phyloP scores from a whole-genome alignment of 35 echinoderm and acorn worm species.

The Chiridota heheva region DNA sequence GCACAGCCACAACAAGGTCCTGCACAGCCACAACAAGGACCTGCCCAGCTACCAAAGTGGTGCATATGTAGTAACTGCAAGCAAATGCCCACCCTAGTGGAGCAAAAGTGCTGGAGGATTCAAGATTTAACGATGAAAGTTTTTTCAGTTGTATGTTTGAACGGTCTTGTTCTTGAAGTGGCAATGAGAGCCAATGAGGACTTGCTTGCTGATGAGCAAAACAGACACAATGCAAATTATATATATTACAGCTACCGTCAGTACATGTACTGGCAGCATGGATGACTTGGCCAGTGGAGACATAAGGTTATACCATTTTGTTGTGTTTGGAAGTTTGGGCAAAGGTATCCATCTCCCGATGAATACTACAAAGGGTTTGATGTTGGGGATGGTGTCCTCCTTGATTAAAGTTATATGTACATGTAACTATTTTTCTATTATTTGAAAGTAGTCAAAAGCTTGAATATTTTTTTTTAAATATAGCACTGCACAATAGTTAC shows the following conservation, averaged over 20 bases:
- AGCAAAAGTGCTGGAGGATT: constrained; percentile 25
- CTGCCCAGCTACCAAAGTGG: neutral
- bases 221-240: constrained; percentile 5
- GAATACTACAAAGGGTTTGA: constrained; percentile 21
- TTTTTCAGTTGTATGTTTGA: constrained; percentile 11
- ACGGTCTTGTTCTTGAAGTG: constrained; percentile 30
- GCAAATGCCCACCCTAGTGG: neutral
- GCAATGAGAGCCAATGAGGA: constrained; percentile 25
- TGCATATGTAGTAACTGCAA: constrained; percentile 19
- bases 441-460: too few relatives aligned
- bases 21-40: neutral
- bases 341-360: neutral
- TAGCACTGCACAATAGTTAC: too few relatives aligned
- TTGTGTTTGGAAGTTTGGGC: constrained; percentile 26
- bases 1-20: neutral
- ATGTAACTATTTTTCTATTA: too few relatives aligned
- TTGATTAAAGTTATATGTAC: too few relatives aligned
- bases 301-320: constrained; percentile 7
- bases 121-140: neutral
- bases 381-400: constrained; percentile 15
- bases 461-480: too few relatives aligned
- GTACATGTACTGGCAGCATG: constrained; percentile 38
- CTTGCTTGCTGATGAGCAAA: neutral
- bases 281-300: neutral
- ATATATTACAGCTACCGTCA: neutral